Evolutionary conservation across 2,113 vertebrate genomes (phyloP).

Genomic region (Gambusia affinis): DNA sequence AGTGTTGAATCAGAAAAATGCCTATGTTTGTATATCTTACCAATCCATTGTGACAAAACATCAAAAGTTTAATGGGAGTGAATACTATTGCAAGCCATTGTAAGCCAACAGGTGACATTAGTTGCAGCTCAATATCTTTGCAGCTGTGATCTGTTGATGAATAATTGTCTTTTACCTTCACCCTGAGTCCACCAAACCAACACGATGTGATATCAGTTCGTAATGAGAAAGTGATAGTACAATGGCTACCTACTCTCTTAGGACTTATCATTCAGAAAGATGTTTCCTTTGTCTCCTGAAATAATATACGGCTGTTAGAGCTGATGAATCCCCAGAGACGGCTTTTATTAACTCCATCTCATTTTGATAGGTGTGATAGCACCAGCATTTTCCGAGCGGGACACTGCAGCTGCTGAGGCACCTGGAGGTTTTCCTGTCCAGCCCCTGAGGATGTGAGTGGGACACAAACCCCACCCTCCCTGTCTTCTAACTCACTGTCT

Average conservation of each 20-base stretch:
- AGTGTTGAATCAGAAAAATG: not conserved
- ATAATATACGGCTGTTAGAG: constrained; percentile 62
- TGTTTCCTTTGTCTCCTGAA: constrained; percentile 65
- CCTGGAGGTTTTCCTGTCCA: constrained; percentile 20
- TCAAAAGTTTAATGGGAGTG: not conserved
- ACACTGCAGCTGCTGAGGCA: constrained; percentile 60
- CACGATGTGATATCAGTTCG: constrained; percentile 31
- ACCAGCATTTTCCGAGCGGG: constrained; percentile 37
- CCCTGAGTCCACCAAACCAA: constrained; percentile 1
- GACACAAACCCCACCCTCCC: constrained; percentile 10
- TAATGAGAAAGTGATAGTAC: constrained; percentile 44
- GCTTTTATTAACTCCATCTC: constrained; percentile 77
- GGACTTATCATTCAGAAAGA: constrained; percentile 67
- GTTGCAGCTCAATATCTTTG: not conserved
- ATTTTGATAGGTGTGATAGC: constrained; percentile 67
- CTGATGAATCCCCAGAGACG: constrained; percentile 73
- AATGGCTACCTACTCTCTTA: constrained; percentile 56
- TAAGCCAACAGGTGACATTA: constrained; percentile 2
- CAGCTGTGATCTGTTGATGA: not conserved
- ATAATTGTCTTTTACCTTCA: constrained; percentile 6
- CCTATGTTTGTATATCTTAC: not conserved
- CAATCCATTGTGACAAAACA: not conserved
- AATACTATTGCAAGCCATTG: not conserved
- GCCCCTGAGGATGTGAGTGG: constrained; percentile 50
- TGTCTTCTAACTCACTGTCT: not conserved